Conservation (phyloP, 2,113 vertebrate genomes). For the Platycercus adscitus region DNA sequence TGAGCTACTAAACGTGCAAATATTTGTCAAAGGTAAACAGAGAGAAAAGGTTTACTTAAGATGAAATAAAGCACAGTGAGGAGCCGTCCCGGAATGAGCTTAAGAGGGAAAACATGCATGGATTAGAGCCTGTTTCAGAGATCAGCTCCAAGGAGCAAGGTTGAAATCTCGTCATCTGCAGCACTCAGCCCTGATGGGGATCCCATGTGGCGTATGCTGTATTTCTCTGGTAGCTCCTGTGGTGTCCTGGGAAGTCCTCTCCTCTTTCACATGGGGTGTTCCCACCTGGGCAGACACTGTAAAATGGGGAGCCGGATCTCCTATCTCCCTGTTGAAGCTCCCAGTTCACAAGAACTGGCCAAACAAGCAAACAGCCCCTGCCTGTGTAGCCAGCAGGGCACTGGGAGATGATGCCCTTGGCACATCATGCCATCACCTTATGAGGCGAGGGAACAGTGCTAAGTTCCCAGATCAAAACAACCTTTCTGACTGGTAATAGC, state of each 20-base stretch:
- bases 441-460: not conserved
- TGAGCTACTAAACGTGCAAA: conserved; percentile 5
- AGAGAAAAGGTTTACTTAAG: not conserved
- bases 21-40: conserved; percentile 35
- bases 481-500: not conserved
- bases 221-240: not conserved
- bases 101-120: not conserved
- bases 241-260: not conserved
- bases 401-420: not conserved
- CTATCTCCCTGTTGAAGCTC: not conserved
- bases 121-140: not conserved
- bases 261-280: not conserved
- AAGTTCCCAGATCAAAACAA: not conserved
- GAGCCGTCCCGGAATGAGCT: not conserved
- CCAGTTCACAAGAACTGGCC: not conserved
- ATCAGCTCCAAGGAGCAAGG: not conserved
- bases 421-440: not conserved
- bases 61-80: not conserved
- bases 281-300: not conserved
- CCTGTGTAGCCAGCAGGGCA: not conserved
- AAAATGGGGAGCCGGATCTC: not conserved
- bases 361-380: not conserved
- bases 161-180: not conserved
- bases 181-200: not conserved
- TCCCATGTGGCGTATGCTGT: not conserved